These are phyloP conservation scores for Caenorhabditis briggsae DNA, from an alignment of 1,140 invertebrate genomes.

Conservation along the genomic window DNA sequence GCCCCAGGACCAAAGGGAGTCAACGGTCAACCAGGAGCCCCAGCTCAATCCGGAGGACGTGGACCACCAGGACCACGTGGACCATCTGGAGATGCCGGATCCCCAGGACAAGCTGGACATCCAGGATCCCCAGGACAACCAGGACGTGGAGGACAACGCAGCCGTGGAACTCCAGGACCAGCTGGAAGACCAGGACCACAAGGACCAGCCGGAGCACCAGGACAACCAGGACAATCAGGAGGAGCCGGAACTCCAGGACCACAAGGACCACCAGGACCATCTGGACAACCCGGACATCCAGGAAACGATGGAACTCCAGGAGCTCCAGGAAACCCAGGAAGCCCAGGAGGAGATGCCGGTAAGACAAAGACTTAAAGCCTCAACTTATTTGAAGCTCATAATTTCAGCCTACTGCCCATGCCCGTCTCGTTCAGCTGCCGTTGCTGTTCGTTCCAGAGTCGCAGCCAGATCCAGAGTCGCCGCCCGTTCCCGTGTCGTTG, in stretches of 20 bases:
- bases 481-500: constrained; percentile 24
- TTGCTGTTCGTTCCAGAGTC: constrained; percentile 43
- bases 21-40: constrained; percentile 54
- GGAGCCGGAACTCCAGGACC: constrained; percentile 55
- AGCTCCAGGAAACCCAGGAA: constrained; percentile 42
- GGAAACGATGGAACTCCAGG: constrained; percentile 57
- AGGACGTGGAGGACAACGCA: constrained; percentile 50
- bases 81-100: constrained; percentile 59
- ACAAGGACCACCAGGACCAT: constrained; percentile 60
- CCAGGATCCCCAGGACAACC: constrained; percentile 48
- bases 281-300: constrained; percentile 57
- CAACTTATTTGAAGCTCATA: not conserved
- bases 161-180: constrained; percentile 46
- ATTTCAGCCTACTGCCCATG: constrained; percentile 58
- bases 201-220: constrained; percentile 58
- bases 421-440: constrained; percentile 41
- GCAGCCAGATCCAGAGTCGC: constrained; percentile 21
- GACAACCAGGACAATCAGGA: constrained; percentile 46
- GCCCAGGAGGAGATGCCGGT: constrained; percentile 54
- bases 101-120: constrained; percentile 48
- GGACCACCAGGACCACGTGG: constrained; percentile 55
- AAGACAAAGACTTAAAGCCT: not conserved
- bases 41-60: constrained; percentile 32
- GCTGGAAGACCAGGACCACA: constrained; percentile 55
- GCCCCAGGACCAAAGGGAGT: constrained; percentile 40